A percentile compares a stretch with the other conserved stretches of the same genome.
These are phyloP conservation scores for Myotis vivesi DNA, from an alignment of 2,797 vertebrate species.

Conservation along the genomic window DNA sequence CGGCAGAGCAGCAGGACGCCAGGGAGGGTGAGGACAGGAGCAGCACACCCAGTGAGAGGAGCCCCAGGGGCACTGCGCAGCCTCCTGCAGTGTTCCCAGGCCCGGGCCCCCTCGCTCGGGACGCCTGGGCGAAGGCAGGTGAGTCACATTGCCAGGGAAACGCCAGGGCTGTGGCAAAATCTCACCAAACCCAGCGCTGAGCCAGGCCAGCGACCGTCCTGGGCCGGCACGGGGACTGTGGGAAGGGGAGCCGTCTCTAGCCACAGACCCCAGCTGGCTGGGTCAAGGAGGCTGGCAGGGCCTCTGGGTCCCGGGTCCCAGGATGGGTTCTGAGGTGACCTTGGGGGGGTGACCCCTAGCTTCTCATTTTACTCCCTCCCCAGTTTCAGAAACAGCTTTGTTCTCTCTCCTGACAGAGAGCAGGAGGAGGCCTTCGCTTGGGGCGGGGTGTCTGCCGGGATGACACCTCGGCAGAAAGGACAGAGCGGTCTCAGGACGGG, in stretches of 20 bases:
- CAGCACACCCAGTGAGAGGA: background rate
- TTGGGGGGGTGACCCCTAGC: background rate
- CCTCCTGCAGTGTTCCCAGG: background rate
- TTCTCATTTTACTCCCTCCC: background rate
- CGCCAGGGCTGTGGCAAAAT: background rate
- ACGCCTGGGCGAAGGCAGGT: background rate
- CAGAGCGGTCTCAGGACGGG: background rate
- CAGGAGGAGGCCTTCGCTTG: background rate
- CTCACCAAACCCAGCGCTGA: background rate
- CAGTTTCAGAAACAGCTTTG: slow-evolving; percentile 1
- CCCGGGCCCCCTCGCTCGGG: background rate
- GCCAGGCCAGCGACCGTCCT: background rate
- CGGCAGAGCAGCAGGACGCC: background rate
- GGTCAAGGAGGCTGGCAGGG: background rate
- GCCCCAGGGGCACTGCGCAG: background rate
- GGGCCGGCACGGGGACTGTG: background rate
- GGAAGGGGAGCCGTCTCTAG: background rate
- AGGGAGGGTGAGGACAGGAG: background rate
- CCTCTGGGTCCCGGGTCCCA: background rate
- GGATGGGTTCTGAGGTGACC: background rate
- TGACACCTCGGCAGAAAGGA: background rate
- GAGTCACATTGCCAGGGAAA: slow-evolving; percentile 25
- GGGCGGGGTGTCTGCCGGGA: background rate
- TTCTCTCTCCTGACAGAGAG: background rate
- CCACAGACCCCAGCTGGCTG: background rate